Evolutionary conservation across 2,797 vertebrate genomes (phyloP).

Genomic region (Garrulus glandarius): DNA sequence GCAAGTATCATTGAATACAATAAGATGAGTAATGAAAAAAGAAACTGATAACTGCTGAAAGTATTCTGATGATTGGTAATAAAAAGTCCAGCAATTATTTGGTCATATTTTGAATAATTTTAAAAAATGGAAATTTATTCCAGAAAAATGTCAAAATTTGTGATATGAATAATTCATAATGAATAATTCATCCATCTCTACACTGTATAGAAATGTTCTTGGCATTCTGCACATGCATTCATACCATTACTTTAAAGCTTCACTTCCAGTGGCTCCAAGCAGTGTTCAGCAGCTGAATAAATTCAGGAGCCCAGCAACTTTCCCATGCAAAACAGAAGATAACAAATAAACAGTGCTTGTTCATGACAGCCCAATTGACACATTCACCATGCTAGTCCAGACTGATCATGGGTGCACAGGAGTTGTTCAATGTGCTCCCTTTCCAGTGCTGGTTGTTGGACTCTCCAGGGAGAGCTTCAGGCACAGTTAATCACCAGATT

Average conservation of each 20-base stretch:
- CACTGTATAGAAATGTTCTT: slow-evolving; percentile 49
- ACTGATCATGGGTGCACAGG: neutral
- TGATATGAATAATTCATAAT: slow-evolving; percentile 64
- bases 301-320: slow-evolving; percentile 11
- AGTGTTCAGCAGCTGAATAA: slow-evolving; percentile 47
- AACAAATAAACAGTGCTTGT: neutral
- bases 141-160: slow-evolving; percentile 29
- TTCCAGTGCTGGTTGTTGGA: neutral
- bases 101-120: slow-evolving; percentile 34
- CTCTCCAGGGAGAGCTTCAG: neutral
- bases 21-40: slow-evolving; percentile 1
- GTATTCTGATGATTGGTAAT: neutral
- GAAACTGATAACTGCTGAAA: neutral
- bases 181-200: slow-evolving; percentile 56
- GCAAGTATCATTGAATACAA: neutral
- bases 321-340: neutral
- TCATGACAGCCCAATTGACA: neutral
- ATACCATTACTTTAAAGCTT: slow-evolving; percentile 32
- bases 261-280: slow-evolving; percentile 36
- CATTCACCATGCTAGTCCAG: neutral
- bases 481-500: neutral
- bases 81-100: slow-evolving; percentile 28
- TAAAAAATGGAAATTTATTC: slow-evolving; percentile 32
- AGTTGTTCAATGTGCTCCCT: neutral
- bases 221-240: slow-evolving; percentile 44